A percentile compares a stretch with the other conserved stretches of the same genome.
These are phyloP conservation scores for Nanorana parkeri DNA, from an alignment of 2,113 vertebrate genomes.

Conservation along the genomic window DNA sequence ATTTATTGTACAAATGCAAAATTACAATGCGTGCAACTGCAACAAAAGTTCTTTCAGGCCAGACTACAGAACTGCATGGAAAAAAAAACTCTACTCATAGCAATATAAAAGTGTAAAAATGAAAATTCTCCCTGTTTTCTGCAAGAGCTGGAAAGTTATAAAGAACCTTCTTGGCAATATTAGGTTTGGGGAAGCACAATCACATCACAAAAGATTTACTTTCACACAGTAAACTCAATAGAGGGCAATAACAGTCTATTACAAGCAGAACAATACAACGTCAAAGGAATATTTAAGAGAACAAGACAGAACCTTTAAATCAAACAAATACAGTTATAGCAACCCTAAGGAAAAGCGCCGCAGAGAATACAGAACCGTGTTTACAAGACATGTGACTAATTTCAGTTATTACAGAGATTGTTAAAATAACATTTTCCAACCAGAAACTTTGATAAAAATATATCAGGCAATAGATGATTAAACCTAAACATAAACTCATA, in stretches of 20 bases:
- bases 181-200: conserved; percentile 89
- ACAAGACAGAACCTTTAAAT: conserved; percentile 84
- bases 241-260: conserved; percentile 96
- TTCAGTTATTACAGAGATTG: conserved; percentile 65
- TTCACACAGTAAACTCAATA: conserved; percentile 92
- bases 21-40: neutral
- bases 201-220: conserved; percentile 94
- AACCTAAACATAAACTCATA: conserved; percentile 54
- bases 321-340: conserved; percentile 78
- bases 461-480: conserved; percentile 62
- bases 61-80: conserved; percentile 48
- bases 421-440: conserved; percentile 62
- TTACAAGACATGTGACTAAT: conserved; percentile 74
- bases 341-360: conserved; percentile 75
- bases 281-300: conserved; percentile 86
- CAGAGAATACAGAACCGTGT: conserved; percentile 76
- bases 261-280: conserved; percentile 77
- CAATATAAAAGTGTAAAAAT: conserved; percentile 90
- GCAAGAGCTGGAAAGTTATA: conserved; percentile 81
- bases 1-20: neutral
- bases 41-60: conserved; percentile 62
- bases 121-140: conserved; percentile 89
- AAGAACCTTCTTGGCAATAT: conserved; percentile 84
- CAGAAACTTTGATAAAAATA: conserved; percentile 58
- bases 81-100: conserved; percentile 64